A percentile compares a stretch with the other conserved stretches of the same genome.
Conservation (phyloP, 2,888 invertebrate genomes). For the Metalampra italica region DNA sequence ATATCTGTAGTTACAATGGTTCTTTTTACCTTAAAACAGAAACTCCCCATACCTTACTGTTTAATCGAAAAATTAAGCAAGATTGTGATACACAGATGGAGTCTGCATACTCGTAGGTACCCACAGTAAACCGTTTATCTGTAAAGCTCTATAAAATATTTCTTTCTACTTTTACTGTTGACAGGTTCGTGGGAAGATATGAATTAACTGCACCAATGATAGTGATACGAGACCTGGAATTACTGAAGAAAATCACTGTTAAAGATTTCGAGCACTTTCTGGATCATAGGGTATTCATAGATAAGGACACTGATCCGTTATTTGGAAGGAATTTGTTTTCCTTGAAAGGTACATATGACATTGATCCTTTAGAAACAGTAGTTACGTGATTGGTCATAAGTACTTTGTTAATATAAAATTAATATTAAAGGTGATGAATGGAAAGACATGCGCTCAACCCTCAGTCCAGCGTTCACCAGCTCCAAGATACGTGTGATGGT, state of each 20-base stretch:
- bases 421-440: constrained; percentile 47
- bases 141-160: no score
- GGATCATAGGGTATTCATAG: constrained; percentile 58
- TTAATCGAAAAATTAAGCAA: no score
- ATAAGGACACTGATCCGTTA: constrained; percentile 56
- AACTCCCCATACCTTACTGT: no score
- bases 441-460: constrained; percentile 62
- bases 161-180: no score
- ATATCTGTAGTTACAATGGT: no score
- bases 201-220: constrained; percentile 58
- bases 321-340: constrained; percentile 68
- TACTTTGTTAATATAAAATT: background rate
- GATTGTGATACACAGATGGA: no score
- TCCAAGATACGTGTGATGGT: constrained; percentile 68
- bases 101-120: no score
- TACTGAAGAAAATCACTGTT: constrained; percentile 67
- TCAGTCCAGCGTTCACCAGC: constrained; percentile 54
- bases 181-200: constrained; percentile 65
- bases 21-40: no score
- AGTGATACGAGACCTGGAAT: constrained; percentile 64
- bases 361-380: no score
- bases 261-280: constrained; percentile 77
- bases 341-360: constrained; percentile 63
- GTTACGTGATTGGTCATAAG: no score
- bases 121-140: no score